phyloP scores from a whole-genome alignment of 1,140 invertebrate genomes.

The Vanessa atalanta region DNA sequence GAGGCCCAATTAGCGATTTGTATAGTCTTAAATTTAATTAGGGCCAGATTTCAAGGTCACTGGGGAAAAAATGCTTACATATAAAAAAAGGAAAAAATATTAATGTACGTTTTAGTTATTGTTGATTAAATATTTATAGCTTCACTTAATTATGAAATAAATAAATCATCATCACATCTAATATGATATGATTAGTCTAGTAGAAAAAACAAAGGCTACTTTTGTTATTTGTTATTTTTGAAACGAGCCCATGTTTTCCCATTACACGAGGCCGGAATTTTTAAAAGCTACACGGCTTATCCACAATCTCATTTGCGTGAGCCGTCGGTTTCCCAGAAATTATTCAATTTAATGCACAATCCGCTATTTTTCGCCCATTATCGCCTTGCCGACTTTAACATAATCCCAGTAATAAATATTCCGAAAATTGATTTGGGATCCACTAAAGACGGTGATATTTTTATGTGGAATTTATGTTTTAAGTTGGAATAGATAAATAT shows the following conservation, averaged over 20 bases:
- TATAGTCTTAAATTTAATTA: no score
- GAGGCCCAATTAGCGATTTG: no score
- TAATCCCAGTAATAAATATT: conserved; percentile 53
- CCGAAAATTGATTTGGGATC: conserved; percentile 44
- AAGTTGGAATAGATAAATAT: no score
- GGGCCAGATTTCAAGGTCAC: no score
- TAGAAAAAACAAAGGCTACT: neutral
- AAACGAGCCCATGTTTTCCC: conserved; percentile 41
- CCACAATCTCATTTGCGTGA: conserved; percentile 63
- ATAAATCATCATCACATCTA: no score
- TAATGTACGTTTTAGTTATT: no score
- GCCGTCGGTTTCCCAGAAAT: conserved; percentile 53
- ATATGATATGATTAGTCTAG: neutral
- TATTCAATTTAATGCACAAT: conserved; percentile 69
- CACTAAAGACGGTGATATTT: conserved; percentile 4
- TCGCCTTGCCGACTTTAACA: conserved; percentile 49
- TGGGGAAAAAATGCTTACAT: no score
- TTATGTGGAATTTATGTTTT: neutral
- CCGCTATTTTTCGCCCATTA: conserved; percentile 62
- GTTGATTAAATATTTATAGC: no score
- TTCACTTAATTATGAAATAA: no score
- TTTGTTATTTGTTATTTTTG: neutral
- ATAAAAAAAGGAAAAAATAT: no score
- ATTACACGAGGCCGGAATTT: conserved; percentile 43
- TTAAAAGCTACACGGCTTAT: conserved; percentile 58